A percentile compares a stretch with the other conserved stretches of the same genome.
These are phyloP conservation scores for Drosophila trichaetosa DNA, from an alignment of 2,888 invertebrate genomes.

Conservation along the genomic window DNA sequence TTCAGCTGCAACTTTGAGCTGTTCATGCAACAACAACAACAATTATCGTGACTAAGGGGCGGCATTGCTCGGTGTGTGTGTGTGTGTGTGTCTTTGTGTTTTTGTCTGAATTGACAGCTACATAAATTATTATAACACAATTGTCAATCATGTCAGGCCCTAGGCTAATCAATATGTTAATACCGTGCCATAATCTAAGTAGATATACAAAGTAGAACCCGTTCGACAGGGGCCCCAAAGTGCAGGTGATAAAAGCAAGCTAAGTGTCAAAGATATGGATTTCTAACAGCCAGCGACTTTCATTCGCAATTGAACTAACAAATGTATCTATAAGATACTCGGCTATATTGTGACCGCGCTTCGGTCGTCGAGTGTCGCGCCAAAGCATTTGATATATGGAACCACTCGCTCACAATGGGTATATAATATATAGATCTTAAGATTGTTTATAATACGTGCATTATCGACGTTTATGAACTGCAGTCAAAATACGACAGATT, in stretches of 20 bases:
- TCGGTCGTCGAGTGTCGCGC: slow-evolving; percentile 37
- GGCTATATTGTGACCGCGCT: slow-evolving; percentile 41
- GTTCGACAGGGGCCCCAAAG: slow-evolving; percentile 49
- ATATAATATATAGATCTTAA: background rate
- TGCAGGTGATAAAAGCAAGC: slow-evolving; percentile 70
- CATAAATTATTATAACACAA: slow-evolving; percentile 80
- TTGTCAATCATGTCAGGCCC: slow-evolving; percentile 76
- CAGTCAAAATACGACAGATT: slow-evolving; percentile 44
- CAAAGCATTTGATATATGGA: slow-evolving; percentile 56
- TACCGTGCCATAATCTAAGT: slow-evolving; percentile 28
- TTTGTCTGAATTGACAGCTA: slow-evolving; percentile 60
- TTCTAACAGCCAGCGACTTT: slow-evolving; percentile 38
- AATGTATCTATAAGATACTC: slow-evolving; percentile 56
- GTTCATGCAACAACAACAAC: slow-evolving; percentile 11
- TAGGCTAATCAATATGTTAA: slow-evolving; percentile 78
- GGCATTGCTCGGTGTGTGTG: slow-evolving; percentile 16
- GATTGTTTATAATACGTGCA: slow-evolving; percentile 26
- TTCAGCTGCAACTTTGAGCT: slow-evolving; percentile 24
- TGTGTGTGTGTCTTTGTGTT: background rate
- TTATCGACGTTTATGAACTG: slow-evolving; percentile 42
- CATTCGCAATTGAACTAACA: slow-evolving; percentile 44
- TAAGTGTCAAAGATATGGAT: slow-evolving; percentile 54
- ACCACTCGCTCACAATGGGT: slow-evolving; percentile 34
- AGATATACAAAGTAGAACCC: slow-evolving; percentile 31
- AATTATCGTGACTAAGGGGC: slow-evolving; percentile 66